phyloP scores from a whole-genome alignment of 2,797 vertebrate species.

The Acrocephalus scirpaceus region DNA sequence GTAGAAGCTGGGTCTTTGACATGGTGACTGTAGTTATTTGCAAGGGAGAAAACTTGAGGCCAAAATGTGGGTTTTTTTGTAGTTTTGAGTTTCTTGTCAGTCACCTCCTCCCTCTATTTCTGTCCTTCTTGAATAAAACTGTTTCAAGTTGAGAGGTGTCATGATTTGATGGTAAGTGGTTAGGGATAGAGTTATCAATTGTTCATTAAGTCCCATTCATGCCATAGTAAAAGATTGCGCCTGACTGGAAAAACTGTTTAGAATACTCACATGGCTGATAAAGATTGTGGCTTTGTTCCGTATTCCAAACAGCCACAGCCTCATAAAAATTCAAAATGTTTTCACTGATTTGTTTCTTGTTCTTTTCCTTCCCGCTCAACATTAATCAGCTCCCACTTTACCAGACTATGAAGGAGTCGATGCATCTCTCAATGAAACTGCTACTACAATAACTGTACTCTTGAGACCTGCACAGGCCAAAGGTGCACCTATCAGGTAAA shows the following conservation, averaged over 20 bases:
- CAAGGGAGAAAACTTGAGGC: background rate
- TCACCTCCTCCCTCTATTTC: background rate
- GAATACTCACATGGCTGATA: background rate
- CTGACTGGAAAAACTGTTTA: background rate
- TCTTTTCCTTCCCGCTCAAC: conserved; percentile 13
- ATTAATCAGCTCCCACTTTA: conserved; percentile 88
- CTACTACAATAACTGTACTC: conserved; percentile 96
- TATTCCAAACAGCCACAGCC: background rate
- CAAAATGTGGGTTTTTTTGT: background rate
- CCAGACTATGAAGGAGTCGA: conserved; percentile 95
- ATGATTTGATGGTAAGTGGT: background rate
- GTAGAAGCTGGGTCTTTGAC: background rate
- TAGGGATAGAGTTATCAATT: background rate
- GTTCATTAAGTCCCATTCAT: background rate
- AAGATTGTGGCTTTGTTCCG: background rate
- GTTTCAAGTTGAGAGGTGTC: background rate
- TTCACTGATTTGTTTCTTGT: conserved; percentile 4
- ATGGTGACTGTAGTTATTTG: background rate
- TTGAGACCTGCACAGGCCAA: conserved; percentile 97
- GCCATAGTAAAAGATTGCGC: background rate
- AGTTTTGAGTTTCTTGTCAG: background rate
- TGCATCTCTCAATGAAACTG: conserved; percentile 95
- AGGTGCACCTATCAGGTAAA: conserved; percentile 96
- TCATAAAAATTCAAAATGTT: background rate
- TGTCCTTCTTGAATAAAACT: background rate